Percentiles rank a stretch among this genome's conserved stretches.
phyloP scores from a whole-genome alignment of 2,888 invertebrate species.

The Drosophila ustulata region DNA sequence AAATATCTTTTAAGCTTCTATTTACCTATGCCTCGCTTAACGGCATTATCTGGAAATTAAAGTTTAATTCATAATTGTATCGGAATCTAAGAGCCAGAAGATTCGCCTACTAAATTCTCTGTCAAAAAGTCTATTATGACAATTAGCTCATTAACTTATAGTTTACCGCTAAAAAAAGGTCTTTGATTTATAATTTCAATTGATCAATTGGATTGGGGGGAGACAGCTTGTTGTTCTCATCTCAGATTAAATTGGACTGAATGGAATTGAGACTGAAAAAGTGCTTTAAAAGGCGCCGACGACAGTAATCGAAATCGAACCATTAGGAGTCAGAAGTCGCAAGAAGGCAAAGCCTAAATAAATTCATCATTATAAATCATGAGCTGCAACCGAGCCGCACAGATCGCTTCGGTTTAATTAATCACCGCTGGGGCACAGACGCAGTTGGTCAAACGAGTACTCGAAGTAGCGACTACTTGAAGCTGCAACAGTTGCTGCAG shows the following conservation, averaged over 20 bases:
- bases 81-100: no score
- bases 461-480: slow-evolving; percentile 18
- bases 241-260: slow-evolving; percentile 53
- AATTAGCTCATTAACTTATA: no score
- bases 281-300: slow-evolving; percentile 71
- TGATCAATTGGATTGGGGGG: slow-evolving; percentile 17
- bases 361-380: slow-evolving; percentile 85
- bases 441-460: slow-evolving; percentile 38
- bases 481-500: slow-evolving; percentile 27
- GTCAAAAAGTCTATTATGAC: no score
- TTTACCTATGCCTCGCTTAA: no score
- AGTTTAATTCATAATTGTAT: no score
- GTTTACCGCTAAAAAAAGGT: background rate
- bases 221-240: slow-evolving; percentile 8
- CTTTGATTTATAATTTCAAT: slow-evolving; percentile 27
- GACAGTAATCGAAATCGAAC: slow-evolving; percentile 51
- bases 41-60: no score
- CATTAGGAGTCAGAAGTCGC: slow-evolving; percentile 28
- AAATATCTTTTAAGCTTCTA: no score
- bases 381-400: slow-evolving; percentile 58
- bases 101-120: no score
- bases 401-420: slow-evolving; percentile 69
- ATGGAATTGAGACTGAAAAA: slow-evolving; percentile 66
- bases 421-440: slow-evolving; percentile 72
- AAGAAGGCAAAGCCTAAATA: slow-evolving; percentile 76